These are phyloP conservation scores for Eulemur albifrons DNA, from an alignment of 2,797 vertebrate species.

Conservation along the genomic window DNA sequence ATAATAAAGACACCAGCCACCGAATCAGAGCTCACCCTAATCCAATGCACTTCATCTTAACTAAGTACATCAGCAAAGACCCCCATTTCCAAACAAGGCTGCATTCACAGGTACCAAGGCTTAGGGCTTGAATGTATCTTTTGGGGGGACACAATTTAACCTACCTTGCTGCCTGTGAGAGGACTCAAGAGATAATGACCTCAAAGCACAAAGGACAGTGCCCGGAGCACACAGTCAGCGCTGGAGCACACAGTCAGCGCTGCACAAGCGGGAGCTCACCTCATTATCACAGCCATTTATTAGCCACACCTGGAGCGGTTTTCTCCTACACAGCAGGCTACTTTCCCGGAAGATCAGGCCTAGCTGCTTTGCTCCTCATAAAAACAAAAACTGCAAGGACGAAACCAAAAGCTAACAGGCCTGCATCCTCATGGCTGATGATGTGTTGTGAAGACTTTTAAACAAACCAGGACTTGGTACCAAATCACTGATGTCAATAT, in stretches of 20 bases:
- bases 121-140: neutral
- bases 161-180: neutral
- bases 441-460: neutral
- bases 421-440: neutral
- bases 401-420: slow-evolving; percentile 13
- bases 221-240: neutral
- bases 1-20: neutral
- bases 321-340: neutral
- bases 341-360: neutral
- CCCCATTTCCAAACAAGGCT: neutral
- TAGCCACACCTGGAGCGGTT: fast-evolving
- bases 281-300: neutral
- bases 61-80: neutral
- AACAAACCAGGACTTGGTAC: slow-evolving; percentile 20
- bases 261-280: neutral
- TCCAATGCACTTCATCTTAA: neutral
- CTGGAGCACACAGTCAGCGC: neutral
- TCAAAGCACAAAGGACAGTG: neutral
- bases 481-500: neutral
- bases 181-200: neutral
- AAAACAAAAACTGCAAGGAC: slow-evolving; percentile 40
- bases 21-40: neutral
- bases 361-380: neutral
- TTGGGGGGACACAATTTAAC: neutral
- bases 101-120: neutral